Percentiles rank a stretch among this genome's conserved stretches.
Evolutionary conservation across 2,797 vertebrate genomes (phyloP).

Genomic region (Odontamblyopus lacepedii): DNA sequence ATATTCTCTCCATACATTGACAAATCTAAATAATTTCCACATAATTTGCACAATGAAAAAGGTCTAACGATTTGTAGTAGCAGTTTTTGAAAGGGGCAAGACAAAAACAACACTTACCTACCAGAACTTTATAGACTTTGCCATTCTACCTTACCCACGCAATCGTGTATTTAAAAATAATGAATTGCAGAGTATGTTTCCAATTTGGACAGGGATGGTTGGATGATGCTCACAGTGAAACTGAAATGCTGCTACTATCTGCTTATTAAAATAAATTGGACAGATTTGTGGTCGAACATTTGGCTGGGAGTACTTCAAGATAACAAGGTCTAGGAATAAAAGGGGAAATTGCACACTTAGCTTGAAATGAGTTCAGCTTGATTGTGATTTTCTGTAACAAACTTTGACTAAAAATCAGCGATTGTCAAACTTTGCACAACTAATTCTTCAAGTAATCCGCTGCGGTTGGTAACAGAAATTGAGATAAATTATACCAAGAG

Average conservation of each 20-base stretch:
- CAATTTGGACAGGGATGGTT: background rate
- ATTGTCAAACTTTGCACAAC: background rate
- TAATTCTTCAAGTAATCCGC: background rate
- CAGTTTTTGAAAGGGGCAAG: no score
- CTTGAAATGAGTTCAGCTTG: background rate
- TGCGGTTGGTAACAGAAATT: background rate
- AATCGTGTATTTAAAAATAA: background rate
- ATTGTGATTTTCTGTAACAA: background rate
- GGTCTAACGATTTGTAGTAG: no score
- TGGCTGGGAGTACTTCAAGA: conserved; percentile 1
- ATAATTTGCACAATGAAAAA: no score
- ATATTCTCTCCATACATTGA: no score
- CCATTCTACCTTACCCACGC: background rate
- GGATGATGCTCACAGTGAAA: no score
- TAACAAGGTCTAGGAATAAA: conserved; percentile 5
- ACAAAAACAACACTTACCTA: no score
- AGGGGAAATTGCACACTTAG: background rate
- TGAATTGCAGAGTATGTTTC: background rate
- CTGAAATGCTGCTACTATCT: background rate
- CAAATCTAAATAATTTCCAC: no score
- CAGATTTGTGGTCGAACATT: background rate
- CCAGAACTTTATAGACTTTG: background rate
- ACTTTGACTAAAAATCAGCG: background rate
- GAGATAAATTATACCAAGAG: background rate
- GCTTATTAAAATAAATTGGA: conserved; percentile 4